These are phyloP conservation scores for Sebastes miniatus DNA, from an alignment of 2,797 vertebrate genomes.

Conservation along the genomic window DNA sequence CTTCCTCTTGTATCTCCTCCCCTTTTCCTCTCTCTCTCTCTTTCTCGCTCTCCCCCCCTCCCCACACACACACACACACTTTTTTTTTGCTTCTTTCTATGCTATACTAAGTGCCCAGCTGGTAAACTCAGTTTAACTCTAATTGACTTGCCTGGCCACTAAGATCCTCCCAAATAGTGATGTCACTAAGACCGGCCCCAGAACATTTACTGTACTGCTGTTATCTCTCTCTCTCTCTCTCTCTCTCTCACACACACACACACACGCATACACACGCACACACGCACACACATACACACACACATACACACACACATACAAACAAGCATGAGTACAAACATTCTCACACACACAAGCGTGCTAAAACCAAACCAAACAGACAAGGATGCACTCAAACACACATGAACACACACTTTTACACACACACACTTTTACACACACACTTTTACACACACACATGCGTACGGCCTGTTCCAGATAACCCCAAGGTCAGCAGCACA, in stretches of 20 bases:
- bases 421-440: not conserved
- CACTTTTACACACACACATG: not conserved
- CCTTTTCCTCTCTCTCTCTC: slow-evolving; percentile 69
- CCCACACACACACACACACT: slow-evolving; percentile 46
- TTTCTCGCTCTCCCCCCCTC: slow-evolving; percentile 44
- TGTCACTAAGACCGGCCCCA: slow-evolving; percentile 69
- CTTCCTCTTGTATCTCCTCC: slow-evolving; percentile 78
- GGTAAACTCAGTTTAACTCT: slow-evolving; percentile 82
- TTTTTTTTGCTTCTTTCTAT: slow-evolving; percentile 15
- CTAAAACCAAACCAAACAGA: not conserved
- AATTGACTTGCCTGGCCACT: slow-evolving; percentile 83
- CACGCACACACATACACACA: not conserved
- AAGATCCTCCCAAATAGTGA: slow-evolving; percentile 78
- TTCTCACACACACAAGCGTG: not conserved
- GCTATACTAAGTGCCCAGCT: slow-evolving; percentile 66
- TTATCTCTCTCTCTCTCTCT: slow-evolving; percentile 26
- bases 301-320: not conserved
- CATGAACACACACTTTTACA: not conserved
- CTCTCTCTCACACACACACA: slow-evolving; percentile 2
- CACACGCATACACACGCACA: not conserved
- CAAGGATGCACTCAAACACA: not conserved
- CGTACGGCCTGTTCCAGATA: slow-evolving; percentile 40
- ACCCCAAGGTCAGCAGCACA: slow-evolving; percentile 42
- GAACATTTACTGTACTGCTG: slow-evolving; percentile 25
- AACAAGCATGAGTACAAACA: not conserved